Percentiles rank a stretch among this genome's conserved stretches.
phyloP scores from a whole-genome alignment of 1,140 invertebrate species.

The Lepidurus packardi region DNA sequence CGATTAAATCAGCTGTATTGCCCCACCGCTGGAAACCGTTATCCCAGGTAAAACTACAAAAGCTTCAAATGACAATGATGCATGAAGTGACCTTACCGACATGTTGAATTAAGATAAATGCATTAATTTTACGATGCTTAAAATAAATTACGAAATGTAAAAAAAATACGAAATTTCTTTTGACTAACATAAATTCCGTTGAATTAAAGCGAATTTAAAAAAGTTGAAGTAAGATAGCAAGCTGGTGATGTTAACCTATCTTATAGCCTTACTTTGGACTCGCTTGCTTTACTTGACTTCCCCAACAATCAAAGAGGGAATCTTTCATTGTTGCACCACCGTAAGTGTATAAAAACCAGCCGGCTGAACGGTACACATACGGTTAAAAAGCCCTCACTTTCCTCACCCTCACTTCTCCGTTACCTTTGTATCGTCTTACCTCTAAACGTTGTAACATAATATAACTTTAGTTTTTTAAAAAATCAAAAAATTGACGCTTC shows the following conservation, averaged over 20 bases:
- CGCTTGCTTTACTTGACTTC: too few species aligned
- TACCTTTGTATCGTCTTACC: background rate
- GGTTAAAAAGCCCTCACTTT: background rate
- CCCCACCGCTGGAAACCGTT: slow-evolving; percentile 78
- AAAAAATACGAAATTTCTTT: too few species aligned
- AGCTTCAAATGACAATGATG: background rate
- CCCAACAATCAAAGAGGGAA: too few species aligned
- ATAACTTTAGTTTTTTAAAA: background rate
- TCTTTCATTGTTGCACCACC: too few species aligned
- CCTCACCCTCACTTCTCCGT: background rate
- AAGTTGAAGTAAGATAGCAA: too few species aligned
- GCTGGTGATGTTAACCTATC: too few species aligned
- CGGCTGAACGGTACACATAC: background rate
- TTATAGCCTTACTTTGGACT: too few species aligned
- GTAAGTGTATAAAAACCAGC: background rate
- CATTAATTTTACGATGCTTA: too few species aligned
- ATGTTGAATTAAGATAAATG: too few species aligned
- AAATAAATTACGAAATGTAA: too few species aligned
- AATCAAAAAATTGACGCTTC: background rate
- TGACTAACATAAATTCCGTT: too few species aligned
- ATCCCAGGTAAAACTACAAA: slow-evolving; percentile 67
- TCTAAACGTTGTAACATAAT: background rate
- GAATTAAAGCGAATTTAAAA: too few species aligned
- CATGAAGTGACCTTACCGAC: background rate
- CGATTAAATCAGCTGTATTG: slow-evolving; percentile 81